phyloP scores from a whole-genome alignment of 2,888 invertebrate species.

The Tanypteryx hageni region DNA sequence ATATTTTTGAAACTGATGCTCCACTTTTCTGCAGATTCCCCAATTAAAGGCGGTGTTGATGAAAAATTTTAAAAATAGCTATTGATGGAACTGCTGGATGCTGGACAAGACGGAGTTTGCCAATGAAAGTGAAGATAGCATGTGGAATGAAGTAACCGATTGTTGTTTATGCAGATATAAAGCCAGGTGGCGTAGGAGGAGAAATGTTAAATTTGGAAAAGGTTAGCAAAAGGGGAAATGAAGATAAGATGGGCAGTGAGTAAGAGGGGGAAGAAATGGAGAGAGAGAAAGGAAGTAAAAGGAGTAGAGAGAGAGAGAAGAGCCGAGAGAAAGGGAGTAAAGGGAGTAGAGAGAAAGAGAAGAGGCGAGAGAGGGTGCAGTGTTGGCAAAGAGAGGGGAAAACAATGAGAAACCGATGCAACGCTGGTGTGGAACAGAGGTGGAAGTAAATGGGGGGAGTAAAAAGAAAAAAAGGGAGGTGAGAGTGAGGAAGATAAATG shows the following conservation, averaged over 20 bases:
- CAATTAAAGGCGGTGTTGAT: neutral
- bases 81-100: neutral
- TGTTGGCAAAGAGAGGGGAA: neutral
- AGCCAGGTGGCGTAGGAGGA: neutral
- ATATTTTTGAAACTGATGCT: too few species aligned
- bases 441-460: neutral
- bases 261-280: neutral
- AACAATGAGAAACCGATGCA: neutral
- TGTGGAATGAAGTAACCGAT: neutral
- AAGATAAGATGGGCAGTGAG: neutral
- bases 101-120: neutral
- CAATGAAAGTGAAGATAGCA: conserved; percentile 8
- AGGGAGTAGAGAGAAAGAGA: neutral
- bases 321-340: neutral
- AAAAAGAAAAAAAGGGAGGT: neutral
- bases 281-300: neutral
- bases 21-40: too few species aligned
- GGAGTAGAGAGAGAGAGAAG: neutral
- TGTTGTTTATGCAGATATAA: neutral
- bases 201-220: neutral
- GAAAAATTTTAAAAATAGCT: neutral
- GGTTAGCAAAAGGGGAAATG: neutral
- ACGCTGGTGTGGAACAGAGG: neutral
- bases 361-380: neutral
- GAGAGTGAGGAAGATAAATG: neutral